Percentiles rank a stretch among this genome's conserved stretches.
Evolutionary conservation across 2,113 vertebrate genomes (phyloP).

Genomic region (Lontra canadensis): DNA sequence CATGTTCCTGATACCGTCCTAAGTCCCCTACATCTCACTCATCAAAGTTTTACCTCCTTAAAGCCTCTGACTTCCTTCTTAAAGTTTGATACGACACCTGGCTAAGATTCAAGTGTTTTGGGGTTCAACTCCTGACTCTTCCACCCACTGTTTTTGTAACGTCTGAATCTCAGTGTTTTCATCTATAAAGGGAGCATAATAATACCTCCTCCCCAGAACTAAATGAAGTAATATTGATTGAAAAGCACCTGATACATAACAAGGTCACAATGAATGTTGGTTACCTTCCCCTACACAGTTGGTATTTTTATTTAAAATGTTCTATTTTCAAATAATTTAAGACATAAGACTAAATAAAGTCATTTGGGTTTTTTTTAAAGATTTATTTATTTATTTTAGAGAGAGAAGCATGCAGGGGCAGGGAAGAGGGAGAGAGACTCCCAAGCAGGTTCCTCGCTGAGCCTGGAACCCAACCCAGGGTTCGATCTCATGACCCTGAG

Average conservation of each 20-base stretch:
- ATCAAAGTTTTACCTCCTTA: not conserved
- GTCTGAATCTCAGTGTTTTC: not conserved
- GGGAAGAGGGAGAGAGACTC: not conserved
- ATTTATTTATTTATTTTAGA: not conserved
- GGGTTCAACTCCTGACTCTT: not conserved
- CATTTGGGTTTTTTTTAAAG: not conserved
- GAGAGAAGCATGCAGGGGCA: not conserved
- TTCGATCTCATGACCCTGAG: not conserved
- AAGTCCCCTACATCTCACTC: not conserved
- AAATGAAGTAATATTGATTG: not conserved
- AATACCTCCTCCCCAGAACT: not conserved
- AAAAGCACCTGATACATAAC: not conserved
- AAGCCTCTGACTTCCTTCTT: not conserved
- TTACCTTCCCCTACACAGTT: not conserved
- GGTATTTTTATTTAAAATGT: not conserved
- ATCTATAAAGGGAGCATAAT: not conserved
- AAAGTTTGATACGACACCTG: not conserved
- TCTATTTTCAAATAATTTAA: constrained; percentile 18
- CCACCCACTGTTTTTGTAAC: not conserved
- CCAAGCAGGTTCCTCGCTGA: not conserved
- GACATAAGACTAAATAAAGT: not conserved
- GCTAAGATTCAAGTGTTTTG: not conserved
- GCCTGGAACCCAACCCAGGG: no score
- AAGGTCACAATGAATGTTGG: not conserved
- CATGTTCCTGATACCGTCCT: not conserved